These are phyloP conservation scores for Ophion costatus DNA, from an alignment of 2,888 invertebrate species.

Conservation along the genomic window DNA sequence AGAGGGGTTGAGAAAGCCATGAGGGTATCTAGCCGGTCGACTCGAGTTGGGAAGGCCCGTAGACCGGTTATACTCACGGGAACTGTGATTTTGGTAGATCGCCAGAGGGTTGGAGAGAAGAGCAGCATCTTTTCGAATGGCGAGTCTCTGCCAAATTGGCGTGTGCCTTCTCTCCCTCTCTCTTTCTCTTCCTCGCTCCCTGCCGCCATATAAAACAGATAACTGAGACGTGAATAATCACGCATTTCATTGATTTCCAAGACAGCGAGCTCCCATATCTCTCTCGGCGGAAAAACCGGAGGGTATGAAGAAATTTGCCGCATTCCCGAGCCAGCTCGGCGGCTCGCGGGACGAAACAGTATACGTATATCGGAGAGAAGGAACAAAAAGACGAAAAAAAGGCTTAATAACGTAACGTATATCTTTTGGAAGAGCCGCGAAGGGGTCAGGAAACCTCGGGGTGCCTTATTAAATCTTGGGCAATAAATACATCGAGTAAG, in stretches of 20 bases:
- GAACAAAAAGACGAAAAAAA: conserved; percentile 22
- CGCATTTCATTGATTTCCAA: conserved; percentile 74
- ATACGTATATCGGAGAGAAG: background rate
- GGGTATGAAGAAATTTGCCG: conserved; percentile 17
- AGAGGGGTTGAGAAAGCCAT: background rate
- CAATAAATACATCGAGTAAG: conserved; percentile 59
- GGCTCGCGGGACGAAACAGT: conserved; percentile 1
- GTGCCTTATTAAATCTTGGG: conserved; percentile 62
- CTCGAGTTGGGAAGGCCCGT: conserved; percentile 8
- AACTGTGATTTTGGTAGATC: conserved; percentile 71
- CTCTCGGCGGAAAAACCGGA: background rate
- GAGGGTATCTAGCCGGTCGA: background rate
- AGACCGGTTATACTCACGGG: conserved; percentile 30
- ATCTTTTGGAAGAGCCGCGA: conserved; percentile 40
- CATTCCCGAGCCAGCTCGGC: conserved; percentile 27
- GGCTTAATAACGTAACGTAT: conserved; percentile 54
- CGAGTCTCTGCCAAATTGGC: conserved; percentile 75
- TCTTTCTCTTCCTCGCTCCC: background rate
- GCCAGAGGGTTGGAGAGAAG: conserved; percentile 67
- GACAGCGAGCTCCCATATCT: conserved; percentile 47
- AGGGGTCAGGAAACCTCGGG: conserved; percentile 40
- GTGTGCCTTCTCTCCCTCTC: conserved; percentile 46
- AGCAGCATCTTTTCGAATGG: conserved; percentile 57
- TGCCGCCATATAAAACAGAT: conserved; percentile 51
- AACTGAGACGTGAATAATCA: conserved; percentile 71